phyloP scores from a whole-genome alignment of 2,888 invertebrate species.

The Mesorhabditis spiculigera region DNA sequence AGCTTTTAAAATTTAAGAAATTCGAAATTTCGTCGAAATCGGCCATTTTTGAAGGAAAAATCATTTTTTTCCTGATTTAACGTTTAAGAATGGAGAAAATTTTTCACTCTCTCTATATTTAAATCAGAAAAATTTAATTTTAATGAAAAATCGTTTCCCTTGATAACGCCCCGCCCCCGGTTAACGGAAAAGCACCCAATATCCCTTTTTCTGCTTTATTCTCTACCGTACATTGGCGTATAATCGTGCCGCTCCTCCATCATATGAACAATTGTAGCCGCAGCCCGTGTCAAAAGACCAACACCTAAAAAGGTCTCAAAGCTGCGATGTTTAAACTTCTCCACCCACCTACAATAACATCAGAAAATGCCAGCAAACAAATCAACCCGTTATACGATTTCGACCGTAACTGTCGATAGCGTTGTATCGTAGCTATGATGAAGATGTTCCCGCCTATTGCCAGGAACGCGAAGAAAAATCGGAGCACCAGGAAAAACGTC shows the following conservation, averaged over 20 bases:
- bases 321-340: background rate
- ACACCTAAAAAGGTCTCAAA: background rate
- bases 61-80: no score
- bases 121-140: no score
- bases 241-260: background rate
- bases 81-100: no score
- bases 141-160: no score
- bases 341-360: background rate
- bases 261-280: background rate
- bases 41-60: no score
- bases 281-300: background rate
- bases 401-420: background rate
- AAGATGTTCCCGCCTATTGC: background rate
- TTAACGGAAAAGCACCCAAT: no score
- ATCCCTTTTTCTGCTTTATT: no score
- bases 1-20: no score
- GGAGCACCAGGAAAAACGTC: background rate
- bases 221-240: background rate
- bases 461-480: background rate
- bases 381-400: conserved; percentile 5
- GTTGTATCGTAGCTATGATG: background rate
- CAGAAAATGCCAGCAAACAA: conserved; percentile 5
- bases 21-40: no score
- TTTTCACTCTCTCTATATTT: no score
- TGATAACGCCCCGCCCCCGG: no score